A percentile compares a stretch with the other conserved stretches of the same genome.
These are phyloP conservation scores for Cryptophagus acutangulus DNA, from an alignment of 2,888 invertebrate genomes.

Conservation along the genomic window DNA sequence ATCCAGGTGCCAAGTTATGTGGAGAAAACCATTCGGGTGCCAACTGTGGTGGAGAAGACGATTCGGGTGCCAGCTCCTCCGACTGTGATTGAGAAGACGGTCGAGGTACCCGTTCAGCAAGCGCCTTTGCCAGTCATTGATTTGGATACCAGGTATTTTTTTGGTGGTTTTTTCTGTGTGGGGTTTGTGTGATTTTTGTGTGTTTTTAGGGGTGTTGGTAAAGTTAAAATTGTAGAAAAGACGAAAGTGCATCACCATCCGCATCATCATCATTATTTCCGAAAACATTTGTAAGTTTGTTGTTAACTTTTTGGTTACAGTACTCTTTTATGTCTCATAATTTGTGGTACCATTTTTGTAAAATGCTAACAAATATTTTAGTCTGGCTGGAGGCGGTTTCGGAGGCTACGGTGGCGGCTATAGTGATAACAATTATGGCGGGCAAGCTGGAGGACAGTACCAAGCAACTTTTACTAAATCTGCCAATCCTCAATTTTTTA, in stretches of 20 bases:
- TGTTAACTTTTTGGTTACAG: too few species aligned
- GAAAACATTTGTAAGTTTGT: conserved; percentile 34
- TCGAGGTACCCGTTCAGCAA: conserved; percentile 19
- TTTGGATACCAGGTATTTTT: conserved; percentile 17
- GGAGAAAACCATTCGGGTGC: conserved; percentile 43
- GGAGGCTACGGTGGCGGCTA: conserved; percentile 22
- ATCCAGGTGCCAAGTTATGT: conserved; percentile 43
- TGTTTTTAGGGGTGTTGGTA: conserved; percentile 11
- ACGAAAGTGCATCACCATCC: conserved; percentile 29
- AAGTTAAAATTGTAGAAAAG: conserved; percentile 21
- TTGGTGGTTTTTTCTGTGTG: too few species aligned
- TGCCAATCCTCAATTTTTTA: conserved; percentile 50
- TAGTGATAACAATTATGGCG: too few species aligned
- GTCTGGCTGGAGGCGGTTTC: conserved; percentile 17
- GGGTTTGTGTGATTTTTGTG: conserved; percentile 1
- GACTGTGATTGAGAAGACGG: conserved; percentile 40
- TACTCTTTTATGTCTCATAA: too few species aligned
- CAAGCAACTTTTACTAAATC: conserved; percentile 28
- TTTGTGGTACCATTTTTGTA: neutral
- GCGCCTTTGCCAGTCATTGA: conserved; percentile 24
- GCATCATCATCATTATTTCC: conserved; percentile 26
- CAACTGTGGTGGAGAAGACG: conserved; percentile 42
- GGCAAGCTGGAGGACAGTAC: conserved; percentile 15
- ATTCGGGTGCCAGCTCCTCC: conserved; percentile 40
- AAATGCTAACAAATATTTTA: neutral